Base-by-base conservation (phyloP, 2,797 vertebrate genomes). In the Cheirogaleus major region DNA sequence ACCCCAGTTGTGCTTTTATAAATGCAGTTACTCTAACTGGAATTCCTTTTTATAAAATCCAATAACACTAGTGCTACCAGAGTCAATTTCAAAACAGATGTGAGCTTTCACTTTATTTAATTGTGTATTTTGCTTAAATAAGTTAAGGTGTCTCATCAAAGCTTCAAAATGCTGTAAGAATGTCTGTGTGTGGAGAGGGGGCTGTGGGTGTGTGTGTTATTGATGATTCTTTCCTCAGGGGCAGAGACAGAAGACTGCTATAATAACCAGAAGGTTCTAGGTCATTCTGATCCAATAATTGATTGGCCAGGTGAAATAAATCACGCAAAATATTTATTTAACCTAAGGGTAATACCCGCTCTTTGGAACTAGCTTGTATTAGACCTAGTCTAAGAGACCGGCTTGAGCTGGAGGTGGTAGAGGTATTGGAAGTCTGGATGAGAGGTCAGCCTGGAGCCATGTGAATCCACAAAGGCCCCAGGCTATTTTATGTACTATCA, bases 31-130 rank as follows among this genome's bases (percentile, higher is more conserved):
- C 87, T 84, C 13, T 83, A 65, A 80, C 93, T 95, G 92, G 76
- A 95, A 87, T 93, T 87, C 70, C 69, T 96, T 95, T 95, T 91
- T 38, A 85, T 85, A 95, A 95, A 96, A 88, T 93, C 59, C 84
- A 95, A 1, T 88, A 84, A 92, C 57, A 65, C 41, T 85, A 32
- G 25, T 65, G 50, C 90, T 84, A 82, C 87, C 67, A 79, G 94
- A 97, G 73, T 82, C 57, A 2, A 76, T 85, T 84, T 96, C 92
- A 93, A 93, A 95, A 91, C 90, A 95, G 78, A 96, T 70, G 90
- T 95, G 84, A 88, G 48, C 38, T 89, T 90, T 93, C 67, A 72
- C 72, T 97, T 67, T 83, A 86, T 83, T 96, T 87, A 67, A 86
- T 76, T 79, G 83, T 73, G 43, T 81, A 55, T 67, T 88, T 96